These are phyloP conservation scores for Hippocampus mohnikei DNA, from an alignment of 2,113 vertebrate species.

Conservation along the genomic window DNA sequence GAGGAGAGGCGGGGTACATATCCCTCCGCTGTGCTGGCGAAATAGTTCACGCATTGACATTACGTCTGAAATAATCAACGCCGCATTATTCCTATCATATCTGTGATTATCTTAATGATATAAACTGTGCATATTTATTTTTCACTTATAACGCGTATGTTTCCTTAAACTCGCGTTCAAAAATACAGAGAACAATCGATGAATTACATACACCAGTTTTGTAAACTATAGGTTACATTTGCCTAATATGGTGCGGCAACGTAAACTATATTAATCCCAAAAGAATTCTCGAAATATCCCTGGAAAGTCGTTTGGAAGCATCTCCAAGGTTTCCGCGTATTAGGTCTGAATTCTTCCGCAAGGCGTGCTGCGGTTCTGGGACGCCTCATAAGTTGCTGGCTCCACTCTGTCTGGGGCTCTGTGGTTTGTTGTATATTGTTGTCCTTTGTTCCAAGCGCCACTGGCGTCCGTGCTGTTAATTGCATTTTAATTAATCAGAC, in stretches of 20 bases:
- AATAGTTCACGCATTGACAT: constrained; percentile 32
- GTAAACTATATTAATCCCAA: neutral
- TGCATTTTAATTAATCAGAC: constrained; percentile 12
- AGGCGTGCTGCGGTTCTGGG: constrained; percentile 67
- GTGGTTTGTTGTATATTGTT: constrained; percentile 43
- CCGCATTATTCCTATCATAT: neutral
- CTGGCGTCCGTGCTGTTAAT: constrained; percentile 1
- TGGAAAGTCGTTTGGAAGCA: neutral
- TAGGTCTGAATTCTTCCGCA: constrained; percentile 31
- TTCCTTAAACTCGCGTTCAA: neutral
- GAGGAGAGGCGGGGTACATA: constrained; percentile 56
- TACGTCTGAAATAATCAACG: neutral
- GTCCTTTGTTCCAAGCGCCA: constrained; percentile 36
- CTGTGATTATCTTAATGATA: neutral
- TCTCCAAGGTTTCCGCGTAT: constrained; percentile 4
- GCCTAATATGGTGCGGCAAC: neutral
- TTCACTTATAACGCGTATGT: neutral
- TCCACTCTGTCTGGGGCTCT: constrained; percentile 71
- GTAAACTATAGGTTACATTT: neutral
- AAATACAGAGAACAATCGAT: neutral
- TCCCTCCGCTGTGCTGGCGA: constrained; percentile 68
- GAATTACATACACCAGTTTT: neutral
- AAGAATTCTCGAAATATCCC: neutral
- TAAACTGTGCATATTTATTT: neutral
- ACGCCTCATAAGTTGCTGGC: constrained; percentile 73